These are phyloP conservation scores for Boulengeromyrus knoepffleri DNA, from an alignment of 2,113 vertebrate species.

Conservation along the genomic window DNA sequence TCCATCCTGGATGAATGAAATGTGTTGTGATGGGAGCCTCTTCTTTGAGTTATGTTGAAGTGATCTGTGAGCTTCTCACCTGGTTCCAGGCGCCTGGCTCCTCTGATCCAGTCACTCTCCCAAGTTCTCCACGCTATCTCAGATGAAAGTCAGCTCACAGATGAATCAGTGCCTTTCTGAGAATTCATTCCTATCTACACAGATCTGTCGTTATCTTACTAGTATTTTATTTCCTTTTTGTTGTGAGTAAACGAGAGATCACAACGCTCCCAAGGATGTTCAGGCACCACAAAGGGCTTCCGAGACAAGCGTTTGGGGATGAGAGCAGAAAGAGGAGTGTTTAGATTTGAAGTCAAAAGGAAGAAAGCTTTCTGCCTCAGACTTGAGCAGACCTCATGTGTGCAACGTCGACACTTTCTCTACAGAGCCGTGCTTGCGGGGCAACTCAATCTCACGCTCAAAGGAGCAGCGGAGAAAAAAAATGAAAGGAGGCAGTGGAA, in stretches of 20 bases:
- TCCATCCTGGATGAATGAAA: background rate
- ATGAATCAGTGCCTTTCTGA: background rate
- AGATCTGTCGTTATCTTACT: background rate
- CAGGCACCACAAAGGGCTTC: background rate
- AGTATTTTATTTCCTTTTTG: background rate
- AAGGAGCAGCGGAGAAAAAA: slow-evolving; percentile 5
- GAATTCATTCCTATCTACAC: background rate
- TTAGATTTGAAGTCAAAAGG: slow-evolving; percentile 12
- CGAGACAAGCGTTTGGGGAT: background rate
- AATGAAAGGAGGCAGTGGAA: background rate
- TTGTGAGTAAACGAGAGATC: background rate
- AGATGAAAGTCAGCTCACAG: background rate
- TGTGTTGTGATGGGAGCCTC: background rate
- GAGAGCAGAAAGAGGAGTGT: slow-evolving; percentile 16
- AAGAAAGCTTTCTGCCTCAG: slow-evolving; percentile 10
- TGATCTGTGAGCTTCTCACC: slow-evolving; percentile 8
- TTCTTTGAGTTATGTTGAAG: background rate
- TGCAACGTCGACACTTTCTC: slow-evolving; percentile 22
- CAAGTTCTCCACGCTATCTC: background rate
- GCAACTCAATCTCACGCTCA: slow-evolving; percentile 22
- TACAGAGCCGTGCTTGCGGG: slow-evolving; percentile 19
- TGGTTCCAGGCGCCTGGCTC: background rate
- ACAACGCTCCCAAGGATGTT: background rate
- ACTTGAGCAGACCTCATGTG: slow-evolving; percentile 16
- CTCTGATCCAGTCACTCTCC: background rate